Conservation (phyloP, 2,797 vertebrate genomes). For the Pempheris klunzingeri region DNA sequence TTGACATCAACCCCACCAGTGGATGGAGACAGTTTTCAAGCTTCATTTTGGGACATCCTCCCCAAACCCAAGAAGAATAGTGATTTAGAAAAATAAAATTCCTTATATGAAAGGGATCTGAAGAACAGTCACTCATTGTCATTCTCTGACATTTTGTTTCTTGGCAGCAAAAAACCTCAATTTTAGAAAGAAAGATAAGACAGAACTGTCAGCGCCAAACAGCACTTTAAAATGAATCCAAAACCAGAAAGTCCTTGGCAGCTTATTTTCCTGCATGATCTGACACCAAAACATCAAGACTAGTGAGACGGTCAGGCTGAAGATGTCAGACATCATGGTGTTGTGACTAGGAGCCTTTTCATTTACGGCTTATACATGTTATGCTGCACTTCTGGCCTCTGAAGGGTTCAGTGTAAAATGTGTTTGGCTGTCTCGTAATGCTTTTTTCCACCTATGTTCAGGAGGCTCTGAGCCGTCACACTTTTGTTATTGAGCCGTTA, state of each 20-base stretch:
- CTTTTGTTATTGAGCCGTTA: slow-evolving; percentile 36
- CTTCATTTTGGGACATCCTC: no score
- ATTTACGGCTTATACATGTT: neutral
- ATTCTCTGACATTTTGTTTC: slow-evolving; percentile 5
- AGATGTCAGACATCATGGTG: neutral
- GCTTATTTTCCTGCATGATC: neutral
- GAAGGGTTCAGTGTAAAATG: slow-evolving; percentile 2
- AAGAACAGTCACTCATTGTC: no score
- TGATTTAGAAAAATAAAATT: no score
- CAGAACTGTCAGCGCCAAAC: neutral
- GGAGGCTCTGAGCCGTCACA: slow-evolving; percentile 24
- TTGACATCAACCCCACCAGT: neutral
- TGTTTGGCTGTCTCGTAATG: slow-evolving; percentile 16
- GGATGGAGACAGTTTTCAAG: neutral
- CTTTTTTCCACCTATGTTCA: slow-evolving; percentile 1
- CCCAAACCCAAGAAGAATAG: no score
- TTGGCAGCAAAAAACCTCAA: neutral
- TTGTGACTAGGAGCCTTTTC: neutral
- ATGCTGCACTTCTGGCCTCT: slow-evolving; percentile 10
- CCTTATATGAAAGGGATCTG: no score
- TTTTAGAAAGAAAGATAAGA: slow-evolving; percentile 6
- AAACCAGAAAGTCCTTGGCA: neutral
- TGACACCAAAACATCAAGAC: slow-evolving; percentile 3
- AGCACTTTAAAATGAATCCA: neutral
- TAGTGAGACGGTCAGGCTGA: neutral